Percentiles rank a stretch among this genome's conserved stretches.
Conservation (phyloP, 2,888 invertebrate species). For the Ormia ochracea region DNA sequence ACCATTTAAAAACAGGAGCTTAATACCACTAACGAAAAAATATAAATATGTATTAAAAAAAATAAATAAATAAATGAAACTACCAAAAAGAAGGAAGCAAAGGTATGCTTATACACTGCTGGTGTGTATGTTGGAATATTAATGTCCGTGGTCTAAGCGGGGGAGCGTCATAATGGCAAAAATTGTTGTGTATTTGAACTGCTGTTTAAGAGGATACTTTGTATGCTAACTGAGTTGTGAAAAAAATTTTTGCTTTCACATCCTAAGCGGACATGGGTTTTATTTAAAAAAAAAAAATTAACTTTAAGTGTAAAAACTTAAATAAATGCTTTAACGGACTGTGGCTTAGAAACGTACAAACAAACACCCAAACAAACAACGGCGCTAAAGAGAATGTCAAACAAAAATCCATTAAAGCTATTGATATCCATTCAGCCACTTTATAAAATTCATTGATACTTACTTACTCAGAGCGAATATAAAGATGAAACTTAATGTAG, state of each 20-base stretch:
- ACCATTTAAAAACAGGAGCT: slow-evolving; percentile 65
- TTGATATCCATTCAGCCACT: slow-evolving; percentile 30
- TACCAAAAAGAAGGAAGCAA: slow-evolving; percentile 50
- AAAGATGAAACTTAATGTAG: not conserved
- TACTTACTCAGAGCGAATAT: not conserved
- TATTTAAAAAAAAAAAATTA: not conserved
- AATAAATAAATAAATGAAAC: slow-evolving; percentile 35
- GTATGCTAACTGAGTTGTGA: slow-evolving; percentile 72
- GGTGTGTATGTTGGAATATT: not conserved
- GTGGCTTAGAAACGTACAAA: not conserved
- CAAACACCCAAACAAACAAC: not conserved
- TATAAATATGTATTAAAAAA: not conserved
- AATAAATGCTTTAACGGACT: slow-evolving; percentile 11
- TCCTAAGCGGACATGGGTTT: slow-evolving; percentile 19
- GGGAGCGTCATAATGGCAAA: slow-evolving; percentile 19
- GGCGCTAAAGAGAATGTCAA: not conserved
- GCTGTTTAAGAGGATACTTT: slow-evolving; percentile 72
- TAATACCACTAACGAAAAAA: slow-evolving; percentile 14
- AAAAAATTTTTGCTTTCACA: slow-evolving; percentile 64
- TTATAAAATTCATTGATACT: slow-evolving; percentile 31
- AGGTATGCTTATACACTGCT: slow-evolving; percentile 20
- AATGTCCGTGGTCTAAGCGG: slow-evolving; percentile 2
- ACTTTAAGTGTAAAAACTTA: slow-evolving; percentile 16
- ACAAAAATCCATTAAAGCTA: slow-evolving; percentile 51
- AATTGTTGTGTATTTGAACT: slow-evolving; percentile 26